Base-by-base conservation (phyloP, 2,888 invertebrate species). In the Lucinisca nassula region DNA sequence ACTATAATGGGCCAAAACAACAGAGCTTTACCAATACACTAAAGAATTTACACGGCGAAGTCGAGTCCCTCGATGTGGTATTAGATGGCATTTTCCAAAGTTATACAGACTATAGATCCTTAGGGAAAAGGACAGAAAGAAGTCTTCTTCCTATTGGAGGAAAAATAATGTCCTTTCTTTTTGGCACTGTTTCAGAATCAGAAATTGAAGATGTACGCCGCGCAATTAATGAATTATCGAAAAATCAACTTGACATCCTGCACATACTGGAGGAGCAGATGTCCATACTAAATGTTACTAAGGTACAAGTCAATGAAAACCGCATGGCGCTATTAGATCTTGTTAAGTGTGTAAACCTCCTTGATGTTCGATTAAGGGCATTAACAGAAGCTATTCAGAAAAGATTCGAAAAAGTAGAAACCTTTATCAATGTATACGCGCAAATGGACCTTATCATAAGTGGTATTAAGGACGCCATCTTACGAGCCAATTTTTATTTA, bases 161-260 rank as follows among this genome's bases (percentile, higher is more conserved):
- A 10, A 6, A 21, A 27, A 70, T 70, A 10, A 21, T 37, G 32
- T 35, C 32, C 4, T 70, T 70, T 32, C 37, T 70, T 6, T 70
- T 70, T 21, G 70, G 70, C 70, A 70, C 70, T 21, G 6, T 70
- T 10, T 35, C 70, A 70, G 70, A 70, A 70, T 70, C 70, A 17
- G 70, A 70, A 27, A 27, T 70, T 12, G 70, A 70, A 3, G 37
- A 70, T 37, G 37, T 35, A 3, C 6, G 37, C 3, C 12, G 37
- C 6, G 37, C 8, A 8, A 30, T 70, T 21, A 70, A 70, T 32
- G 17, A 12, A 4, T 27, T 70, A 27, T 14, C 30, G 4, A 8
- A 14, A 70, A n/a, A 70, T 27, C 70, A 70, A 27, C 35, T 27
- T 10, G 14, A n/a, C 3, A 12, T n/a, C 17, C 10, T 70, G 4